Percentiles rank a stretch among this genome's conserved stretches.
Conservation (phyloP, 2,797 vertebrate genomes). For the Girardinus metallicus region DNA sequence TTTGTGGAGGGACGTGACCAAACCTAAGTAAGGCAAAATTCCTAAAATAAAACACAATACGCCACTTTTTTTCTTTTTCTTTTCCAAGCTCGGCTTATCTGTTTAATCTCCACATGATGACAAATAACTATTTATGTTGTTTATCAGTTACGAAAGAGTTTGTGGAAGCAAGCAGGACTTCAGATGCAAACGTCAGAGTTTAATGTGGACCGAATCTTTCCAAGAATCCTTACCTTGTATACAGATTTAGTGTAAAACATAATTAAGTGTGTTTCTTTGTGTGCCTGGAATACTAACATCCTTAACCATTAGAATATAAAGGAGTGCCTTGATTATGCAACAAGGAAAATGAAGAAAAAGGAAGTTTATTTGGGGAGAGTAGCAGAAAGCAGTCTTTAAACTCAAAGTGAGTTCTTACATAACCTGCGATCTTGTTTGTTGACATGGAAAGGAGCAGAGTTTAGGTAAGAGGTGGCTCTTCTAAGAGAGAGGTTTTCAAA, state of each 20-base stretch:
- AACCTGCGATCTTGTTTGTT: slow-evolving; percentile 3
- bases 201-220: slow-evolving; percentile 15
- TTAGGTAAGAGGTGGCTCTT: slow-evolving; percentile 4
- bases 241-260: slow-evolving; percentile 64
- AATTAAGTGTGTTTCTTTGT: slow-evolving; percentile 60
- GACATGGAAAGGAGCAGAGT: neutral
- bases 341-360: slow-evolving; percentile 2
- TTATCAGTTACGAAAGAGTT: neutral
- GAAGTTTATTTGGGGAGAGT: slow-evolving; percentile 16
- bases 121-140: neutral
- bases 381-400: neutral
- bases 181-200: neutral
- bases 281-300: slow-evolving; percentile 77
- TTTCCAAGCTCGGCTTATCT: neutral
- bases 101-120: neutral
- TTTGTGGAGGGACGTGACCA: neutral
- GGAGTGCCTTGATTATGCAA: slow-evolving; percentile 31
- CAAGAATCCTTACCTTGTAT: slow-evolving; percentile 57
- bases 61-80: neutral
- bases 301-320: slow-evolving; percentile 51
- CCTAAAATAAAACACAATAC: neutral
- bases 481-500: neutral
- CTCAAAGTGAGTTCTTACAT: neutral
- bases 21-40: neutral
- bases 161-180: neutral